A percentile compares a stretch with the other conserved stretches of the same genome.
Conservation (phyloP, 2,888 invertebrate genomes). For the Leptinotarsa rubiginosa region DNA sequence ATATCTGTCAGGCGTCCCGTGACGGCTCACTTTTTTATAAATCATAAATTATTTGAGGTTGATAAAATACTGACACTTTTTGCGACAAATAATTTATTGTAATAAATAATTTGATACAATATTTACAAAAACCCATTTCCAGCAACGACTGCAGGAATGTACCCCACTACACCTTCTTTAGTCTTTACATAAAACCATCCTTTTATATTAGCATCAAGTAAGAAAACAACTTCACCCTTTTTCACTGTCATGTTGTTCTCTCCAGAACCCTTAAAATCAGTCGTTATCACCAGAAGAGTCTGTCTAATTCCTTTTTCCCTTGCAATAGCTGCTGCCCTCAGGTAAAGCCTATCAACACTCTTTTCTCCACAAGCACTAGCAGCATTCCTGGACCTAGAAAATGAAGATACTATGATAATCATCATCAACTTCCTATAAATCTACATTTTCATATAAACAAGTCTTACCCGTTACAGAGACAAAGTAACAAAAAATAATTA, state of each 20-base stretch:
- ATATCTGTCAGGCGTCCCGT: too few relatives aligned
- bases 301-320: constrained; percentile 68
- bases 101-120: constrained; percentile 51
- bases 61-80: too few relatives aligned
- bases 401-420: background rate
- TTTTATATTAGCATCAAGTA: constrained; percentile 70
- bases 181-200: constrained; percentile 85
- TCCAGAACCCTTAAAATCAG: constrained; percentile 74
- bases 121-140: constrained; percentile 81
- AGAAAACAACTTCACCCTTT: constrained; percentile 81
- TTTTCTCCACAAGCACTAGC: constrained; percentile 73
- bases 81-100: constrained; percentile 29
- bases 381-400: constrained; percentile 56
- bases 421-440: too few relatives aligned
- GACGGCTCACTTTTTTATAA: too few relatives aligned
- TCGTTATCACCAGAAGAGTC: constrained; percentile 77
- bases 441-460: too few relatives aligned
- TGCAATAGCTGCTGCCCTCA: constrained; percentile 72
- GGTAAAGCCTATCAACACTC: constrained; percentile 79
- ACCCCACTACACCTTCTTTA: constrained; percentile 78
- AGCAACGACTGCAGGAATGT: constrained; percentile 82
- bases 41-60: too few relatives aligned
- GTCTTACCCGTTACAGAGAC: too few relatives aligned
- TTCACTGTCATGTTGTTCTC: constrained; percentile 74
- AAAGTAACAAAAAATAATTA: too few relatives aligned